phyloP scores from a whole-genome alignment of 1,140 invertebrate genomes.

The Camponotus pennsylvanicus region DNA sequence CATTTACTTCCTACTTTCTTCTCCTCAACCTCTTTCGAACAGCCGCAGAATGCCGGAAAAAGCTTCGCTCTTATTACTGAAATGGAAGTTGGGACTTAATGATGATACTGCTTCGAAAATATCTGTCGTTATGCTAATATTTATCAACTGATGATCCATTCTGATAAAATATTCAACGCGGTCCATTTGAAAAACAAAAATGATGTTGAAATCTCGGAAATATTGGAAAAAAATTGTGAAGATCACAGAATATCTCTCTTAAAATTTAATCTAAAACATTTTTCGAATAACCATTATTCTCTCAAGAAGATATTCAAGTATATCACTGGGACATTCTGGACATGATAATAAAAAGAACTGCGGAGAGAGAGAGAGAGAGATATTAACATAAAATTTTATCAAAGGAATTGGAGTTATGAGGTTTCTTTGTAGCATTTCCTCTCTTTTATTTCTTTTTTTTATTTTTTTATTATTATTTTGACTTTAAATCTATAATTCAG shows the following conservation, averaged over 20 bases:
- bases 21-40: background rate
- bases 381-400: background rate
- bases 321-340: no score
- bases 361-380: background rate
- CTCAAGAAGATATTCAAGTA: no score
- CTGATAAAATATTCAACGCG: background rate
- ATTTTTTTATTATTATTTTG: background rate
- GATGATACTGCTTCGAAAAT: background rate
- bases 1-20: background rate
- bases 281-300: no score
- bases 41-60: background rate
- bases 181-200: no score
- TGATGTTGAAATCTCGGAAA: no score
- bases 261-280: no score
- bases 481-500: background rate
- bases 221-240: no score
- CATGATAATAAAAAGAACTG: background rate
- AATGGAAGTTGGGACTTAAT: background rate
- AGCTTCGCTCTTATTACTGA: slow-evolving; percentile 31
- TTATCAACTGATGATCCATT: slow-evolving; percentile 8
- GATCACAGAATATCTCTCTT: no score
- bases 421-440: background rate
- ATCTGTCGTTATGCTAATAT: background rate
- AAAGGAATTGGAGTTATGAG: background rate
- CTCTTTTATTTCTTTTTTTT: background rate